Evolutionary conservation across 1,140 invertebrate species (phyloP).

Genomic region (Orussus abietinus): DNA sequence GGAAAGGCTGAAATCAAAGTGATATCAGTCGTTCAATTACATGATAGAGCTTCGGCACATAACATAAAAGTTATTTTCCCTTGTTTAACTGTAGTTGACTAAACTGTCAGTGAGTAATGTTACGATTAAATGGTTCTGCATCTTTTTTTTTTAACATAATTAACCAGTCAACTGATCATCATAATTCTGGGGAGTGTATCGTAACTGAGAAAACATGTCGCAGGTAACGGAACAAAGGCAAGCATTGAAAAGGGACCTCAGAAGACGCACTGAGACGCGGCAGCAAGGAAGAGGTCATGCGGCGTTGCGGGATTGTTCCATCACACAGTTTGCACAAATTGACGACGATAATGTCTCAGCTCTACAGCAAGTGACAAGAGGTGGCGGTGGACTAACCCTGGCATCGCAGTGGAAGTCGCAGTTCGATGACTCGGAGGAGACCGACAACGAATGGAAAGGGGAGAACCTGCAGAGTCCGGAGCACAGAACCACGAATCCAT

Average conservation of each 20-base stretch:
- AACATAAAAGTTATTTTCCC: too few relatives aligned
- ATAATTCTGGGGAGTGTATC: too few relatives aligned
- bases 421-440: slow-evolving; percentile 90
- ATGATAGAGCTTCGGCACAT: too few relatives aligned
- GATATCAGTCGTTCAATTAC: too few relatives aligned
- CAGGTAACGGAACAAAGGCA: slow-evolving; percentile 50
- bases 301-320: slow-evolving; percentile 57
- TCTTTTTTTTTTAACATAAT: too few relatives aligned
- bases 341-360: slow-evolving; percentile 90
- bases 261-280: slow-evolving; percentile 37
- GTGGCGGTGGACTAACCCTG: slow-evolving; percentile 72
- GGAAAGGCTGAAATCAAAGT: too few relatives aligned
- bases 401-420: slow-evolving; percentile 92
- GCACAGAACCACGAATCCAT: slow-evolving; percentile 51
- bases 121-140: too few relatives aligned
- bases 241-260: slow-evolving; percentile 47
- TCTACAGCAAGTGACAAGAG: slow-evolving; percentile 76
- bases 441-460: slow-evolving; percentile 88
- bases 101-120: too few relatives aligned
- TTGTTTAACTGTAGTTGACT: too few relatives aligned
- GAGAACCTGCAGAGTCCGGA: slow-evolving; percentile 71
- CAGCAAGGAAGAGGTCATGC: slow-evolving; percentile 44
- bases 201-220: too few relatives aligned
- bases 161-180: too few relatives aligned
- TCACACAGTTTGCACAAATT: slow-evolving; percentile 87